Conservation (phyloP, 2,888 invertebrate genomes). For the Dicroscelio sp. region DNA sequence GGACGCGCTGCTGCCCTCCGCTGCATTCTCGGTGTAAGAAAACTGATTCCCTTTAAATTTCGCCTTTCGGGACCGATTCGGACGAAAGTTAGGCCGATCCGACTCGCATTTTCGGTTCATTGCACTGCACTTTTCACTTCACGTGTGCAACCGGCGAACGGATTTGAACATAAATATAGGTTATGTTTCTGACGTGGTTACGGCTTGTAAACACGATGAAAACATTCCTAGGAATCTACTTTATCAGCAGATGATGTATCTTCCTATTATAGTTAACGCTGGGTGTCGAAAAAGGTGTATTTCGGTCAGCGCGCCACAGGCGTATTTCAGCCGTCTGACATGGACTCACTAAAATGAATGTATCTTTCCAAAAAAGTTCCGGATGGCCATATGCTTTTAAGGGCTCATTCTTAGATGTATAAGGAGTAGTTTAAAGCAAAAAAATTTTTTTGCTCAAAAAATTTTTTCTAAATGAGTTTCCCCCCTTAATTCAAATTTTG, state of each 20-base stretch:
- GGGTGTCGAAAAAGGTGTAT: constrained; percentile 17
- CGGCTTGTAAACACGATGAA: constrained; percentile 47
- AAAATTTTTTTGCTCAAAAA: neutral
- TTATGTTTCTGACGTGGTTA: constrained; percentile 45
- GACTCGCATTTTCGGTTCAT: constrained; percentile 57
- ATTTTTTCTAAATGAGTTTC: constrained; percentile 10
- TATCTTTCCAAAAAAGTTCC: constrained; percentile 35
- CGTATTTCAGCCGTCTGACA: constrained; percentile 48
- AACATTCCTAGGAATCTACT: constrained; percentile 46
- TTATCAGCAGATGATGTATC: constrained; percentile 13
- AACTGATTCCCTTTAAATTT: neutral
- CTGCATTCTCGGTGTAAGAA: neutral
- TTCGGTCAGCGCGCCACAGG: constrained; percentile 46
- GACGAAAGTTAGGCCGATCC: constrained; percentile 2
- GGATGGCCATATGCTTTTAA: constrained; percentile 30
- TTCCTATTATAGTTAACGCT: constrained; percentile 42
- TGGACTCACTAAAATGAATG: constrained; percentile 39
- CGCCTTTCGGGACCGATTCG: neutral
- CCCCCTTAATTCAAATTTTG: too few relatives aligned
- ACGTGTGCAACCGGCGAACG: neutral
- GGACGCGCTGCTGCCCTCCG: neutral
- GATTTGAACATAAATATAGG: constrained; percentile 26
- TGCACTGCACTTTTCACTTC: neutral
- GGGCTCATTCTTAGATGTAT: constrained; percentile 6
- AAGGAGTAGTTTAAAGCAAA: constrained; percentile 16